These are phyloP conservation scores for Meandrusa payeni DNA, from an alignment of 2,888 invertebrate species.

Conservation along the genomic window DNA sequence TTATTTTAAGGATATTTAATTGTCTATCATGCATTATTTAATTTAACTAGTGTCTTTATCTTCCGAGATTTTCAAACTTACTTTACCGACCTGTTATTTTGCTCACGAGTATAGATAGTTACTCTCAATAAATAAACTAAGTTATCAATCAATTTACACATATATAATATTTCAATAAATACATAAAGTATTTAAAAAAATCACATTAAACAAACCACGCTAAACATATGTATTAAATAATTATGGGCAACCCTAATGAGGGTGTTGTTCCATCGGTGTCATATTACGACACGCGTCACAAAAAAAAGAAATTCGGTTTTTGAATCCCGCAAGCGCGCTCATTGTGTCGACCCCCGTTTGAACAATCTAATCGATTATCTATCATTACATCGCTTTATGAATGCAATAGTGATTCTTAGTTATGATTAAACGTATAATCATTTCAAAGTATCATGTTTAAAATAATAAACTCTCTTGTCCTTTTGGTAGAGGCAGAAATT, in stretches of 20 bases:
- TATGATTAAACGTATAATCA: conserved; percentile 27
- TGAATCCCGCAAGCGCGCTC: conserved; percentile 46
- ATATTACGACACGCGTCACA: conserved; percentile 61
- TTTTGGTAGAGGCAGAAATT: too few relatives aligned
- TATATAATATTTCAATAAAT: too few relatives aligned
- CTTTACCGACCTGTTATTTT: too few relatives aligned
- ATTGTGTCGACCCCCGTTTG: conserved; percentile 54
- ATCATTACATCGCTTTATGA: conserved; percentile 38
- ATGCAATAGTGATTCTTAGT: conserved; percentile 24
- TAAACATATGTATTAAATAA: conserved; percentile 43
- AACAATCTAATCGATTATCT: conserved; percentile 57
- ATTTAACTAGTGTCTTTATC: too few relatives aligned
- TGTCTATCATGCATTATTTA: too few relatives aligned
- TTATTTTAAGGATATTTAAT: too few relatives aligned
- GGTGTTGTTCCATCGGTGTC: conserved; percentile 56
- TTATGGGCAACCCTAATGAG: conserved; percentile 58
- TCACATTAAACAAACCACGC: background rate
- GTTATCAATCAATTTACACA: too few relatives aligned
- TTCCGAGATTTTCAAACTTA: too few relatives aligned
- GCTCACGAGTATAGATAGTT: too few relatives aligned
- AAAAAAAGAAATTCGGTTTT: conserved; percentile 52
- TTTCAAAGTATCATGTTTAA: conserved; percentile 10
- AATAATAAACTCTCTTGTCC: too few relatives aligned
- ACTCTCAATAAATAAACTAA: too few relatives aligned
- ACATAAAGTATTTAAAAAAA: too few relatives aligned